A percentile compares a stretch with the other conserved stretches of the same genome.
Conservation (phyloP, 1,140 invertebrate species). For the Papilio polyxenes region DNA sequence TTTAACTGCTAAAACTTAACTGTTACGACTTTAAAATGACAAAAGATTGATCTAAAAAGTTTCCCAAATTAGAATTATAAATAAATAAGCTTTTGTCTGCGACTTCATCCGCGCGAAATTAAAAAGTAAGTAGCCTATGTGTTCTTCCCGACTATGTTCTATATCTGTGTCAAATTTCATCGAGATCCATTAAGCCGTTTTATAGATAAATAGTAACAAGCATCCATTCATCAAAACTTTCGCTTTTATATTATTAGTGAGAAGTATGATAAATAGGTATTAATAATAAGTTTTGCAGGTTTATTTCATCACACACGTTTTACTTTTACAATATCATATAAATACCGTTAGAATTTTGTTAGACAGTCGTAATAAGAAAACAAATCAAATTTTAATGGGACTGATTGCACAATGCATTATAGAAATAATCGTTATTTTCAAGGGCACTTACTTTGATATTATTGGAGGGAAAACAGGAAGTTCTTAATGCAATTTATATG, state of each 20-base stretch:
- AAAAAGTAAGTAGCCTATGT: too few species aligned
- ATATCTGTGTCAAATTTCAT: too few species aligned
- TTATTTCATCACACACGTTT: too few species aligned
- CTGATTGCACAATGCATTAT: not conserved
- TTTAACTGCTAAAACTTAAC: not conserved
- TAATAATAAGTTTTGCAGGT: too few species aligned
- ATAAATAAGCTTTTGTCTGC: not conserved
- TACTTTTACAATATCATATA: too few species aligned
- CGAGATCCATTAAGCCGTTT: too few species aligned
- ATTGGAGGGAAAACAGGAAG: conserved; percentile 26
- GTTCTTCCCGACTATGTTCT: too few species aligned
- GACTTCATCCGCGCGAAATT: too few species aligned
- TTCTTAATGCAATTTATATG: conserved; percentile 13
- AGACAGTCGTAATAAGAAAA: not conserved
- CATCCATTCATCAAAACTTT: too few species aligned
- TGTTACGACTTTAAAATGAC: not conserved
- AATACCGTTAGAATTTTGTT: not conserved
- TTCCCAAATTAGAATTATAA: not conserved
- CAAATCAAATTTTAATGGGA: not conserved
- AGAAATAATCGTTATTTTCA: not conserved
- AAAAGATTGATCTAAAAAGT: not conserved
- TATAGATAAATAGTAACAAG: too few species aligned
- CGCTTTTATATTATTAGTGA: too few species aligned
- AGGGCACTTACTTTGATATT: conserved; percentile 14
- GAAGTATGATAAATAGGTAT: too few species aligned